phyloP scores from a whole-genome alignment of 2,888 invertebrate species.

The Chironomus riparius region DNA sequence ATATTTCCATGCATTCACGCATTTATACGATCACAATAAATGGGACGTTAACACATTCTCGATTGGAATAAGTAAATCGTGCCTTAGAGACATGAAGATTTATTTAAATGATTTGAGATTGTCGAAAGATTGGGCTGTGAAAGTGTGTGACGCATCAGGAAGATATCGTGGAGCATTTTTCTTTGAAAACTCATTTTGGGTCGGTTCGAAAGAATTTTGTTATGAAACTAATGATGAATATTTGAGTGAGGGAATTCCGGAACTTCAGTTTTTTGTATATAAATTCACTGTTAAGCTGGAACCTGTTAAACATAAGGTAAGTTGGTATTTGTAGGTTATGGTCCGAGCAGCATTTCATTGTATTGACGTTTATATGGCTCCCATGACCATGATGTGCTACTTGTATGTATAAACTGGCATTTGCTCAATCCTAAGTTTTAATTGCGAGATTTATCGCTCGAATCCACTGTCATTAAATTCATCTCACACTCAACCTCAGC shows the following conservation, averaged over 20 bases:
- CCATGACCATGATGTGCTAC: too few relatives aligned
- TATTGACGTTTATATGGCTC: too few relatives aligned
- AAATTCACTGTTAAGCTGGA: background rate
- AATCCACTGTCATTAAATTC: background rate
- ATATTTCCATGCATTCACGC: constrained; percentile 38
- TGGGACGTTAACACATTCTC: background rate
- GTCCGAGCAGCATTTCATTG: background rate
- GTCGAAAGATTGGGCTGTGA: constrained; percentile 15
- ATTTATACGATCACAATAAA: constrained; percentile 38
- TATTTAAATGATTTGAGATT: constrained; percentile 4
- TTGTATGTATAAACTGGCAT: too few relatives aligned
- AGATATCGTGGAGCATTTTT: constrained; percentile 66
- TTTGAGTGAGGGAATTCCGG: constrained; percentile 28
- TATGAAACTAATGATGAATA: constrained; percentile 45
- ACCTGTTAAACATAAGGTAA: background rate
- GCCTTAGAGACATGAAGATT: constrained; percentile 7
- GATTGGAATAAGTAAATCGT: background rate
- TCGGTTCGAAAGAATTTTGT: constrained; percentile 64
- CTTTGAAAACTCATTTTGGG: constrained; percentile 74
- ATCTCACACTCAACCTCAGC: background rate
- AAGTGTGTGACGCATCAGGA: constrained; percentile 73
- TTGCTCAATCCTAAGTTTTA: too few relatives aligned
- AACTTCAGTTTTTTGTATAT: constrained; percentile 9
- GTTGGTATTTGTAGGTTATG: background rate
- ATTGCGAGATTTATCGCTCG: too few relatives aligned